These are phyloP conservation scores for Anaspis maculata DNA, from an alignment of 2,888 invertebrate species.

Conservation along the genomic window DNA sequence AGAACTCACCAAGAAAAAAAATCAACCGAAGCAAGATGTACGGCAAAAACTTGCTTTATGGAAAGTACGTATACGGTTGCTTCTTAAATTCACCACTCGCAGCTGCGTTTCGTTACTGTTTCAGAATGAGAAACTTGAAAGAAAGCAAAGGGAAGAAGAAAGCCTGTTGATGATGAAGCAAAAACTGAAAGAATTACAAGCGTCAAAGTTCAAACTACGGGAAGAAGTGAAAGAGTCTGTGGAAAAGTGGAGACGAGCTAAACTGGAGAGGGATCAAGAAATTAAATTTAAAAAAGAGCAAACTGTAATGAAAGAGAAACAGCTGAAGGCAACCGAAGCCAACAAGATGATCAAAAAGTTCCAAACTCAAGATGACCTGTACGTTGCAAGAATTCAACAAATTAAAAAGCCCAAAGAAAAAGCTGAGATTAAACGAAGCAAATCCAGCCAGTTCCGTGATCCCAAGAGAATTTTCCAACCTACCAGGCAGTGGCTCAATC, in stretches of 20 bases:
- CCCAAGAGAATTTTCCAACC: constrained; percentile 34
- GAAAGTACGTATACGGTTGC: no score
- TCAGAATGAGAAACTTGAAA: neutral
- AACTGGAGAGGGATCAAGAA: constrained; percentile 18
- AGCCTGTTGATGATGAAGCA: constrained; percentile 21
- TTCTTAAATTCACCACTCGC: no score
- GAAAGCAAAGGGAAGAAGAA: constrained; percentile 28
- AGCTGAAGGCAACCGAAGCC: constrained; percentile 23
- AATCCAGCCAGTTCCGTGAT: constrained; percentile 28
- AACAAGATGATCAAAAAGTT: constrained; percentile 37
- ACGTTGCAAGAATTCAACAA: constrained; percentile 26
- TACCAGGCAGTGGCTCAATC: constrained; percentile 35
- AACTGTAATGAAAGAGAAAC: constrained; percentile 13
- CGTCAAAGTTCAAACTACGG: constrained; percentile 12
- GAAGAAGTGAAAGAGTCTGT: constrained; percentile 16
- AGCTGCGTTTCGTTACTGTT: no score
- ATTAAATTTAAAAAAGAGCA: constrained; percentile 13
- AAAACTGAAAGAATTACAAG: constrained; percentile 14
- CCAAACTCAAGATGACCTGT: constrained; percentile 34
- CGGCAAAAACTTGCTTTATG: neutral
- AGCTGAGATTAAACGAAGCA: constrained; percentile 17
- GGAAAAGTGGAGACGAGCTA: constrained; percentile 8
- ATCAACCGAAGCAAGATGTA: neutral
- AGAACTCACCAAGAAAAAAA: neutral
- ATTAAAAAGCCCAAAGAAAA: constrained; percentile 7